Conservation (phyloP, 2,113 vertebrate genomes). For the Gymnarchus niloticus region DNA sequence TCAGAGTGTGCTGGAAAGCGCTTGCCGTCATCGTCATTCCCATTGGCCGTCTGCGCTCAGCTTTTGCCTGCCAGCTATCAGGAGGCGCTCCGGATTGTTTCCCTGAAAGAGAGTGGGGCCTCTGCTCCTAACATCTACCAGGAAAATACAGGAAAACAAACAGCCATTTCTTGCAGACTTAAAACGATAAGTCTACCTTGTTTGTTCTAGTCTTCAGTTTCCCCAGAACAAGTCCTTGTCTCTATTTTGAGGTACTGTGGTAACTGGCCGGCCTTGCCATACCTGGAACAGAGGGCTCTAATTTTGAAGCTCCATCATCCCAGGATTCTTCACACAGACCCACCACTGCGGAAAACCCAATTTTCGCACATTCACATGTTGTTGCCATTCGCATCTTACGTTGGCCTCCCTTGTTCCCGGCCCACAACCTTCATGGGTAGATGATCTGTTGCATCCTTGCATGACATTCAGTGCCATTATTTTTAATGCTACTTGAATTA, state of each 20-base stretch:
- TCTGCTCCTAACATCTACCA: neutral
- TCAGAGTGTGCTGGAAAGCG: neutral
- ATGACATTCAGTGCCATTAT: no score
- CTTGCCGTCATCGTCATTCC: neutral
- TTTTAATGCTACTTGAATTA: neutral
- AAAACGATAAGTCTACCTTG: neutral
- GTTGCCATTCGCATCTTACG: neutral
- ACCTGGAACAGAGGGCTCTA: neutral
- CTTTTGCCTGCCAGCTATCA: constrained; percentile 5
- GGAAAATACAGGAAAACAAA: neutral
- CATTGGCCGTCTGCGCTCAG: neutral
- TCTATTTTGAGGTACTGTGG: neutral
- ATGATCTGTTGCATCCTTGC: neutral
- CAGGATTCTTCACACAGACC: neutral
- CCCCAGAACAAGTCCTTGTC: neutral
- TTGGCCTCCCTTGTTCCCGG: neutral
- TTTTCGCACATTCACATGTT: neutral
- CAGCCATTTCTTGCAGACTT: neutral
- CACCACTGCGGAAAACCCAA: neutral
- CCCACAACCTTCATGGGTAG: neutral
- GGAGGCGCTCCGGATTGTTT: neutral
- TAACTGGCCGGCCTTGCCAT: neutral
- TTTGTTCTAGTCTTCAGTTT: neutral
- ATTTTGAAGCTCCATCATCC: neutral
- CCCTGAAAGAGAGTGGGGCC: constrained; percentile 3